Conservation (phyloP, 1,140 invertebrate species). For the Yoshiicerus persimilis region DNA sequence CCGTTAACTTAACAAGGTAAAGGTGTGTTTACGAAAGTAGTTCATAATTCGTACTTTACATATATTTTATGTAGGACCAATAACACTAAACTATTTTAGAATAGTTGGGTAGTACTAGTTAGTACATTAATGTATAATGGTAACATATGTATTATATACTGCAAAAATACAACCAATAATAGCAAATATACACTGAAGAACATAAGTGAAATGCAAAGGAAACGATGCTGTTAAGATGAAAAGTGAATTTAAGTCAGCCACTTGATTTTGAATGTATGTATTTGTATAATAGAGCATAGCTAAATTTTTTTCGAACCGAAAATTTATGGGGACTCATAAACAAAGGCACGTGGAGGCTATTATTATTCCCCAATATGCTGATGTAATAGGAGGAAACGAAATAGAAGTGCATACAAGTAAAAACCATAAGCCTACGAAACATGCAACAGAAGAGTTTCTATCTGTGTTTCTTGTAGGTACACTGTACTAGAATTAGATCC, state of each 20-base stretch:
- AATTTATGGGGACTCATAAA: conserved; percentile 34
- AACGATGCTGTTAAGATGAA: background rate
- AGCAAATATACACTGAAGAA: background rate
- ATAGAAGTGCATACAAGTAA: background rate
- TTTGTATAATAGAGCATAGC: background rate
- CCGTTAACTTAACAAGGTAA: background rate
- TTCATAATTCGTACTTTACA: too few species aligned
- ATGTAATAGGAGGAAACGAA: background rate
- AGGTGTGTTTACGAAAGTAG: too few species aligned
- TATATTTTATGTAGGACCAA: too few species aligned
- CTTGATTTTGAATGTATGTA: background rate
- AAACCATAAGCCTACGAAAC: too few species aligned
- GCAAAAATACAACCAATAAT: background rate
- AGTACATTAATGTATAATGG: background rate
- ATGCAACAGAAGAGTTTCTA: too few species aligned
- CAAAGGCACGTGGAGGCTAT: conserved; percentile 33
- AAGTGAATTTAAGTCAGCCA: background rate
- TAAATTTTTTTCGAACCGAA: background rate
- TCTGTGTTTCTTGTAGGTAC: background rate
- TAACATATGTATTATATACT: background rate
- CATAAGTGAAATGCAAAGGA: background rate
- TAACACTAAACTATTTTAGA: too few species aligned
- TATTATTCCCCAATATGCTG: conserved; percentile 26
- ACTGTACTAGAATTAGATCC: background rate
- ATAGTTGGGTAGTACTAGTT: background rate